Conservation (phyloP, 1,140 invertebrate species). For the Grapholita molesta region DNA sequence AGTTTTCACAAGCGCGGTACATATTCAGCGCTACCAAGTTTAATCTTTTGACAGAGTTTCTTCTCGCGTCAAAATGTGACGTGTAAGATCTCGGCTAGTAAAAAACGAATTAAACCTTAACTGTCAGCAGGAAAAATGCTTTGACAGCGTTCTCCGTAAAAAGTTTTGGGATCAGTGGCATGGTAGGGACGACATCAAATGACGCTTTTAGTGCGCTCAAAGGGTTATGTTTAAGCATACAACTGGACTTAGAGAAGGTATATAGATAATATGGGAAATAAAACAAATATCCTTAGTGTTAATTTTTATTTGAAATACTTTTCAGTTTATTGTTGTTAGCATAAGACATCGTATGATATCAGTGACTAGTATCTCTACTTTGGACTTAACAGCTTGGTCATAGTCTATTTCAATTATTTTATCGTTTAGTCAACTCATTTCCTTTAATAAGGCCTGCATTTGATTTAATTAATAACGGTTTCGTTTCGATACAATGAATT, state of each 20-base stretch:
- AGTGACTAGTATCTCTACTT: slow-evolving; percentile 14
- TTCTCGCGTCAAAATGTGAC: no score
- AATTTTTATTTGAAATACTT: slow-evolving; percentile 6
- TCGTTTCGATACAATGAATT: slow-evolving; percentile 16
- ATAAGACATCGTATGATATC: slow-evolving; percentile 8
- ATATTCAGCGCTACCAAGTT: no score
- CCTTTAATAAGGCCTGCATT: slow-evolving; percentile 23
- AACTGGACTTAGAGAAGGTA: not conserved
- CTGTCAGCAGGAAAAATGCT: no score
- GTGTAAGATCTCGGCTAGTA: no score
- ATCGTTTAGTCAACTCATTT: slow-evolving; percentile 25
- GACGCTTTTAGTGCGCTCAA: no score
- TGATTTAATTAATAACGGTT: not conserved
- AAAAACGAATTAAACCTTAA: no score
- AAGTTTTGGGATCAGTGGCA: no score
- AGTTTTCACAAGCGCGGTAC: no score
- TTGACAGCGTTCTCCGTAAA: no score
- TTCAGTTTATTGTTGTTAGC: slow-evolving; percentile 7
- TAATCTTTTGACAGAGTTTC: no score
- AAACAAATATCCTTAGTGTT: slow-evolving; percentile 12
- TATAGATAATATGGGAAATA: not conserved
- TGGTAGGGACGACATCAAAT: no score
- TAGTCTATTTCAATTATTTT: slow-evolving; percentile 28
- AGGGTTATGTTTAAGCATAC: no score
- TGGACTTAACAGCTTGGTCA: slow-evolving; percentile 13